Evolutionary conservation across 1,140 invertebrate genomes (phyloP).

Genomic region (Globodera ellingtonae): DNA sequence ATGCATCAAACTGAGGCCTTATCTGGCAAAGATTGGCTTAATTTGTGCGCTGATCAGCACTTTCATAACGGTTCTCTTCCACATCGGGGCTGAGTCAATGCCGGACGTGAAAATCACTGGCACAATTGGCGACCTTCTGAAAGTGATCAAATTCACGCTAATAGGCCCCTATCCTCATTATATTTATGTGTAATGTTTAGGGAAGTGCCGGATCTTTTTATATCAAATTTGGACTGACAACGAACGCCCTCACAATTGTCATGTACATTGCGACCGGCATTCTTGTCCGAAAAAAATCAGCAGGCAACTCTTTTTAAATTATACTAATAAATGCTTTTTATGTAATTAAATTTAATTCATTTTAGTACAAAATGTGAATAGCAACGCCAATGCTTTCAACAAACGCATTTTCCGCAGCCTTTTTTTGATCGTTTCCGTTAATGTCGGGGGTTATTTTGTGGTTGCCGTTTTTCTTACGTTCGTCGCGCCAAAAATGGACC

Average conservation of each 20-base stretch:
- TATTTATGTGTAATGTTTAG: background rate
- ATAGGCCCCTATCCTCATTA: background rate
- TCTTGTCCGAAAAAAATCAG: background rate
- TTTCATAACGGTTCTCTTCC: background rate
- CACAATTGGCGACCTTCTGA: background rate
- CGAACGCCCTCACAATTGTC: background rate
- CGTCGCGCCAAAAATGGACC: background rate
- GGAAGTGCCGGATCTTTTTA: background rate
- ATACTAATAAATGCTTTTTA: background rate
- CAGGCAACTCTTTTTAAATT: background rate
- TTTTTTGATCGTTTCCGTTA: constrained; percentile 1
- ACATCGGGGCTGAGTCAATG: background rate
- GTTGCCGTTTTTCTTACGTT: background rate
- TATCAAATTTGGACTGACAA: background rate
- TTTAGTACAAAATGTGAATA: background rate
- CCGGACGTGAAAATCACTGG: background rate
- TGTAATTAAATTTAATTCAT: background rate
- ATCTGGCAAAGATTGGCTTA: background rate
- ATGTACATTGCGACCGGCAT: background rate
- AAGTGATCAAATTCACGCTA: background rate
- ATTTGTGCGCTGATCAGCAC: background rate
- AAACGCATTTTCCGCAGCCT: constrained; percentile 7
- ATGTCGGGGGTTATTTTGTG: constrained; percentile 1
- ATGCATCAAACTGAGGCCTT: background rate
- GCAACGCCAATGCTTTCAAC: background rate